Evolutionary conservation across 2,797 vertebrate species (phyloP).

Genomic region (Tadarida brasiliensis): DNA sequence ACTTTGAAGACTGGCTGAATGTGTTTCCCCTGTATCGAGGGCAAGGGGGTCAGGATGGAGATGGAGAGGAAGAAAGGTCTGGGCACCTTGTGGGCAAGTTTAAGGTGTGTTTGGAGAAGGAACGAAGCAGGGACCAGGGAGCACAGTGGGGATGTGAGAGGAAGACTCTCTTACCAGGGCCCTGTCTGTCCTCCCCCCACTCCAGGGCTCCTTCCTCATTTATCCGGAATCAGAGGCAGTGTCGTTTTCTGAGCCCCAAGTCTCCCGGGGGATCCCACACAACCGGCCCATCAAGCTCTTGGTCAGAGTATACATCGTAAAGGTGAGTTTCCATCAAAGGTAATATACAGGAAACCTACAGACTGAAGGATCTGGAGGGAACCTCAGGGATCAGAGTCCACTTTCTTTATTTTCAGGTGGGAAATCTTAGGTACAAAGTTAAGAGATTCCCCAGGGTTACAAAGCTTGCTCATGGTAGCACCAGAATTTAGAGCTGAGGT

Average conservation of each 20-base stretch:
- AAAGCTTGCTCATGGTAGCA: background rate
- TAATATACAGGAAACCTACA: background rate
- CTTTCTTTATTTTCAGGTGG: background rate
- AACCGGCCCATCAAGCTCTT: conserved; percentile 95
- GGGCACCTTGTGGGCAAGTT: conserved; percentile 93
- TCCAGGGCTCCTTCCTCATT: conserved; percentile 95
- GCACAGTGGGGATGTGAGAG: background rate
- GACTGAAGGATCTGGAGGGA: background rate
- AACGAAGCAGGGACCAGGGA: background rate
- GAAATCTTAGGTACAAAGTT: background rate
- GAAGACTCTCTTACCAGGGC: background rate
- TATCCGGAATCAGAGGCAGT: conserved; percentile 90
- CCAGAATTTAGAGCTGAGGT: background rate
- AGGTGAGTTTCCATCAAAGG: conserved; percentile 88
- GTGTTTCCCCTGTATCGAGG: conserved; percentile 93
- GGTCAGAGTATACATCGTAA: conserved; percentile 93
- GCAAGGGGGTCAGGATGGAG: conserved; percentile 91
- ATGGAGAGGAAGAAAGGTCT: conserved; percentile 90
- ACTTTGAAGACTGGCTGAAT: conserved; percentile 96
- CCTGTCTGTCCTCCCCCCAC: background rate
- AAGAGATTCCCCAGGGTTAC: background rate
- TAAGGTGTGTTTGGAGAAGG: conserved; percentile 89
- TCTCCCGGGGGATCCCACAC: conserved; percentile 92
- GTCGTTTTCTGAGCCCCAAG: conserved; percentile 84
- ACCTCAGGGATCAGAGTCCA: background rate